These are phyloP conservation scores for Pycnonotus jocosus DNA, from an alignment of 2,113 vertebrate species.

Conservation along the genomic window DNA sequence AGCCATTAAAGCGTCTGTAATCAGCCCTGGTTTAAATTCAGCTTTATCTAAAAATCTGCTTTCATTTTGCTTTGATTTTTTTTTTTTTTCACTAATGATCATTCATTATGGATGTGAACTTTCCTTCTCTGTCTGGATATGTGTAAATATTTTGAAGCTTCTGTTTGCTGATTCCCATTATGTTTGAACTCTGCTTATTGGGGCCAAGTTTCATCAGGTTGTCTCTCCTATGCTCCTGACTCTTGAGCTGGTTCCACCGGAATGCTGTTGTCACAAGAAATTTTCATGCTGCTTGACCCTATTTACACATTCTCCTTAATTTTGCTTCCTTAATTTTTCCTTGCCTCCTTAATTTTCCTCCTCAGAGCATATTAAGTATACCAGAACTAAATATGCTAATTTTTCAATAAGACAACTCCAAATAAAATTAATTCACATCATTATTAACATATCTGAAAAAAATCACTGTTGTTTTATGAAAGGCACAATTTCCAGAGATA, in stretches of 20 bases:
- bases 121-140: background rate
- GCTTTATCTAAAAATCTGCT: background rate
- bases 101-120: background rate
- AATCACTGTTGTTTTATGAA: background rate
- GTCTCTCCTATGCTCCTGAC: background rate
- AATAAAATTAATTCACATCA: background rate
- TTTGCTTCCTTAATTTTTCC: background rate
- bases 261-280: background rate
- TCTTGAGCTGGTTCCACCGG: background rate
- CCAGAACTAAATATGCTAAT: background rate
- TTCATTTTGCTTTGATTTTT: background rate
- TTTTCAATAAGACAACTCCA: background rate
- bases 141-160: background rate
- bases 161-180: background rate
- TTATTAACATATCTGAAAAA: background rate
- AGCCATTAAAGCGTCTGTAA: background rate
- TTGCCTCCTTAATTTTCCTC: background rate
- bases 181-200: background rate
- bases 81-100: background rate
- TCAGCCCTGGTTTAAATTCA: background rate
- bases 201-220: background rate
- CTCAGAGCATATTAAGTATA: background rate
- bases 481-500: background rate
- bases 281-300: background rate
- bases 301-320: background rate